Evolutionary conservation across 1,140 invertebrate genomes (phyloP).

Genomic region (Euschistus heros): DNA sequence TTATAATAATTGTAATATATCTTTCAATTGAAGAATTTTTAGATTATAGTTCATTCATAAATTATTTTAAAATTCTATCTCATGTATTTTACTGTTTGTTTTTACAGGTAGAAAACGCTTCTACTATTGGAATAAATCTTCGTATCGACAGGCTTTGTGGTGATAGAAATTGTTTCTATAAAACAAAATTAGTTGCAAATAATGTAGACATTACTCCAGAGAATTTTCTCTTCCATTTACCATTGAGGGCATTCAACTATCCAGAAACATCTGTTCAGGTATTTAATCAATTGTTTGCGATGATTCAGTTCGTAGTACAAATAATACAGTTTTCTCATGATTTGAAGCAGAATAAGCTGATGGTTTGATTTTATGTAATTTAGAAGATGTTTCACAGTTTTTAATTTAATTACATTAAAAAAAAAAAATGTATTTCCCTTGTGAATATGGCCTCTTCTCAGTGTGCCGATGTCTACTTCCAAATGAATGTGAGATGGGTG

Average conservation of each 20-base stretch:
- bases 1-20: background rate
- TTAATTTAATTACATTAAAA: background rate
- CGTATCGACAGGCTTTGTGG: constrained; percentile 11
- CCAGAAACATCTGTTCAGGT: constrained; percentile 22
- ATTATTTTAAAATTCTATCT: background rate
- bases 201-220: constrained; percentile 33
- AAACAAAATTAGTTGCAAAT: constrained; percentile 30
- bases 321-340: background rate
- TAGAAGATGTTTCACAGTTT: too few species aligned
- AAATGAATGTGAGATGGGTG: too few species aligned
- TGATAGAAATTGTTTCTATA: constrained; percentile 24
- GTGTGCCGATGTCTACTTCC: too few species aligned
- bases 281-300: background rate
- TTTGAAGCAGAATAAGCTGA: background rate
- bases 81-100: background rate
- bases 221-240: constrained; percentile 32
- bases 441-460: too few species aligned
- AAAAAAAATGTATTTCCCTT: too few species aligned
- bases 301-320: background rate
- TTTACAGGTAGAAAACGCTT: constrained; percentile 19
- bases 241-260: constrained; percentile 21
- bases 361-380: too few species aligned
- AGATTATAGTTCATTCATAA: background rate
- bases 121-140: constrained; percentile 12
- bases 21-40: background rate